Base-by-base conservation (phyloP, 2,797 vertebrate genomes). In the Tauraco hartlaubi region DNA sequence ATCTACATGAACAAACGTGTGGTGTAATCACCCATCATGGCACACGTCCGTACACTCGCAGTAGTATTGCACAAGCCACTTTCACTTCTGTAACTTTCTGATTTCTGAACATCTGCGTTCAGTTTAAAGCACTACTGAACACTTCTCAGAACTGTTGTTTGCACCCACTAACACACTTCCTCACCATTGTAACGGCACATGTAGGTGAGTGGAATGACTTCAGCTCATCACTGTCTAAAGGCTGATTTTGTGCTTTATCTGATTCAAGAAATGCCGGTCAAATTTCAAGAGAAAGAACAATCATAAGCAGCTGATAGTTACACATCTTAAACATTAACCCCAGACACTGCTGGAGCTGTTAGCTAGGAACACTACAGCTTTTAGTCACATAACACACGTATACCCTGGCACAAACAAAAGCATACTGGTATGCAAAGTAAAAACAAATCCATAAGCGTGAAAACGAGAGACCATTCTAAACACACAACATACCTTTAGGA, bases 131-230 rank as follows among this genome's bases (percentile, higher is more conserved):
- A 0, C n/a, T 12, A 11, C 17, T 35, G 39, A 59, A 54, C 16
- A 19, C 43, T 39, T 59, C 21, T 13, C 33, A 52, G 37, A 69
- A 39, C 46, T 29, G 10, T 1, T 55, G 29, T 20, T 18, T 55
- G 56, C 35, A 43, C 31, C 12, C 3, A 11, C 5, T 13, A 54
- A 73, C 13, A 7, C 2, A 8, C 43, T 43, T 77, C 59, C 43
- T 59, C 48, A n/a, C 21, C 1, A 1, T 33, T 29, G 10, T 21
- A 33, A 51, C 0, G 0, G 18, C 2, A 1, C 21, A 31, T 3
- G 12, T 2, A 81, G 43, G 23, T 8, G 71, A 59, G 31, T 11
- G 41, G 33, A 61, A 0, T 41, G 48, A 55, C 41, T 62, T 62
- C 54, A 78, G 46, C n/a, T 52, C 67, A 52, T 33, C 43, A 5